Evolutionary conservation across 1,140 invertebrate species (phyloP), one percentile per base, ranked within the genome.

Genomic region (Trachymyrmex cornetzi): DNA sequence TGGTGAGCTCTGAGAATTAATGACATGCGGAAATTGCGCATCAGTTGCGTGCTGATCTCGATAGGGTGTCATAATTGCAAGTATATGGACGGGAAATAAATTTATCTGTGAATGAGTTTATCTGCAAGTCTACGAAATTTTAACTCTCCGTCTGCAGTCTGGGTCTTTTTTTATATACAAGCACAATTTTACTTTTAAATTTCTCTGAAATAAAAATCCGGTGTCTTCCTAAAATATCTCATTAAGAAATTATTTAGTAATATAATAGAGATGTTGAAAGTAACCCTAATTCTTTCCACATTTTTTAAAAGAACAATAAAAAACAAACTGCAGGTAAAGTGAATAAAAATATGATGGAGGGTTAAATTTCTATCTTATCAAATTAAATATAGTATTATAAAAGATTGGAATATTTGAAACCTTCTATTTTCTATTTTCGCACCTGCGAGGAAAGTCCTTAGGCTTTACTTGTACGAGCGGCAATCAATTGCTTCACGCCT

Each of bases 1-100:
- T 82, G 19, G 16, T 4, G 24, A 57, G 24, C 11, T 75, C 24
- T 24, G 24, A 75, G 57, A 75, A 84, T 75, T 74, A 61, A 84
- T 55, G 30, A 59, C 27, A 59, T 34, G 38, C 66, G 34, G 38
- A 84, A 84, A 72, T 74, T 38, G 22, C 16, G 24, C 53, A 44
- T 48, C 50, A 82, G 34, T 48, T 79, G 44, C 34, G 24, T 34
- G 22, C 66, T 27, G 50, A 74, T 82, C 24, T 48, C 24, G 24
- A 30, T 19, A 44, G 34, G 7, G 14, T 30, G 34, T 71, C 34
- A 34, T 82, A 14, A 55, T 48, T 27, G 24, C 12, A 50, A 14
- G 14, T 34, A 44, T 27, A 53, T n/a, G 14, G 57, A 30, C 19
- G n/a, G 11, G n/a, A 67, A 44, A 34, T 67, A 3, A 22, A 11